Base-by-base conservation (phyloP, 2,113 vertebrate species). In the Indicator maculatus region DNA sequence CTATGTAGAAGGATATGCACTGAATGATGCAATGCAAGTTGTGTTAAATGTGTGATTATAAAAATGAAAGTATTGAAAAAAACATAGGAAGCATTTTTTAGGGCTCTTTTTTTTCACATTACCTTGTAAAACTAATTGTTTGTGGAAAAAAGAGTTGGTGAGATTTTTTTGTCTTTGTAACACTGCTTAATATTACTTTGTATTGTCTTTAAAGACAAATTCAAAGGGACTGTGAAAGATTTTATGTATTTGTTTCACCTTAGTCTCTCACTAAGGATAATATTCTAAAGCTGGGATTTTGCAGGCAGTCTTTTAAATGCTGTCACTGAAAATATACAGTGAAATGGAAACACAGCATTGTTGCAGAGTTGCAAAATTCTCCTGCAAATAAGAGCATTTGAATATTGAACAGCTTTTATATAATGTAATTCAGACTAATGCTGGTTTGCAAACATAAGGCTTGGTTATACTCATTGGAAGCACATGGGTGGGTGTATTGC, bases 401-500 rank as follows among this genome's bases (percentile, higher is more conserved):
- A 86, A 88, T 93, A 91, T 60, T 83, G 90, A 94, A 69, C n/a
- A 86, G 18, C 12, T 69, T 88, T 91, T 77, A 26, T 47, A 11
- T 78, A 73, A 67, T 84, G 45, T 86, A 83, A 80, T 94, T 95
- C 91, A 89, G 59, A 83, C 88, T 93, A 88, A 94, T 70, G 30
- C 24, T 83, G 65, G 53, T 95, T 94, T 95, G 86, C 88, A 93
- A 88, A 90, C 65, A 93, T 81, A 88, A 88, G 14, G 47, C 31
- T 38, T 88, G 64, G 69, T 80, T 80, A 94, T 81, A 94, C 16
- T 71, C 28, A 30, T 83, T 75, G 1, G 1, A 80, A 78, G n/a
- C 50, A 72, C 4, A 4, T 55, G 30, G 12, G 8, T 14, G 21
- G 45, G 16, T 65, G 16, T 74, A 89, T 76, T 85, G 47, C 27